These are phyloP conservation scores for Aplysina aerophoba DNA, from an alignment of 37 sponge, comb jelly and placozoan species.

Conservation along the genomic window DNA sequence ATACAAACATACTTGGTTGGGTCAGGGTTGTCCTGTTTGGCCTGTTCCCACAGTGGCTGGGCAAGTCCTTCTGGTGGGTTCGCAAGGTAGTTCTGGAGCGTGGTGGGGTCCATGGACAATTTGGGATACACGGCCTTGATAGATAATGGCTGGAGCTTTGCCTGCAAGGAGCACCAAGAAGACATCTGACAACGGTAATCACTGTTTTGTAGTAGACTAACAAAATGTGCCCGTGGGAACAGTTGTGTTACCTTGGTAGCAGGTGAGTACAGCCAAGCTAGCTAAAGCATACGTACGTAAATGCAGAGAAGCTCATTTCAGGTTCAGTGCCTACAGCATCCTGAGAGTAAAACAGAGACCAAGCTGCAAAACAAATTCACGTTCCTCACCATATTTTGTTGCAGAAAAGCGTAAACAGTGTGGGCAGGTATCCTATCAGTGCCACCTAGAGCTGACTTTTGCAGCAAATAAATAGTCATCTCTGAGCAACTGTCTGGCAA, in stretches of 20 bases:
- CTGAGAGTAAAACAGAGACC: not conserved
- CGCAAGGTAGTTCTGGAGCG: conserved; percentile 67
- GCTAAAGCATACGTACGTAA: too few relatives aligned
- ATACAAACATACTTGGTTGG: conserved; percentile 58
- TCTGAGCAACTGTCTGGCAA: conserved; percentile 83
- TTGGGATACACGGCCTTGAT: conserved; percentile 59
- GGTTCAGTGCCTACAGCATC: not conserved
- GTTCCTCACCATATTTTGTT: not conserved
- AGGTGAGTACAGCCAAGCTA: too few relatives aligned
- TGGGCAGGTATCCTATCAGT: conserved; percentile 69
- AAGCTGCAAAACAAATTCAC: not conserved
- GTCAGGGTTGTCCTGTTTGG: conserved; percentile 86
- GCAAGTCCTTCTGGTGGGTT: conserved; percentile 78
- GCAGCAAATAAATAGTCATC: conserved; percentile 77
- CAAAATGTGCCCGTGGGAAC: too few relatives aligned
- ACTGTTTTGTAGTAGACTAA: too few relatives aligned
- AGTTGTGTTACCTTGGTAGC: too few relatives aligned
- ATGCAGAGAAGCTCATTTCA: conserved; percentile 12
- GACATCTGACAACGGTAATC: too few relatives aligned
- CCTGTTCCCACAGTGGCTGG: conserved; percentile 83
- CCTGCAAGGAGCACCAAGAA: not conserved
- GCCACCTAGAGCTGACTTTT: conserved; percentile 70
- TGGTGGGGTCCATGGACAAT: conserved; percentile 68
- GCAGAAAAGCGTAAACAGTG: conserved; percentile 70
- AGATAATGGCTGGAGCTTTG: conserved; percentile 32